phyloP scores from a whole-genome alignment of 2,888 invertebrate genomes.

The Nowickia ferox region DNA sequence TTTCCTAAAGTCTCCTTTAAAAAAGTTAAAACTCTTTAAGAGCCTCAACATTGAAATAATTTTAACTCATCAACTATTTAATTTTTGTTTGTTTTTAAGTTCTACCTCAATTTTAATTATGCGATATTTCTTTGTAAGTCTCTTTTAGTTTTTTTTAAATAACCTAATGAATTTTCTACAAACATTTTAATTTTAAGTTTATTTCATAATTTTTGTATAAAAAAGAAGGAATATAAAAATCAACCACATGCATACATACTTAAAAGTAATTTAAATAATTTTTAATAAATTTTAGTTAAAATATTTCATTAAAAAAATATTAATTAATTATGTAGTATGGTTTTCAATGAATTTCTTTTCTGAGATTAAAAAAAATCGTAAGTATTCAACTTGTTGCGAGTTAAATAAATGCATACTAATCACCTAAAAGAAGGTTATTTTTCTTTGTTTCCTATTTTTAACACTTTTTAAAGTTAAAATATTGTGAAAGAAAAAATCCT shows the following conservation, averaged over 20 bases:
- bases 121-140: constrained; percentile 57
- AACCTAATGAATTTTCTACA: constrained; percentile 2
- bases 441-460: too few relatives aligned
- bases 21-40: constrained; percentile 64
- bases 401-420: too few relatives aligned
- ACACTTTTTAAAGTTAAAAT: too few relatives aligned
- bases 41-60: constrained; percentile 10
- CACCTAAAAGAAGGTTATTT: too few relatives aligned
- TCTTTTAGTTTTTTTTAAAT: not conserved
- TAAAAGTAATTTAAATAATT: constrained; percentile 57
- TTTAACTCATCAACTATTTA: constrained; percentile 13
- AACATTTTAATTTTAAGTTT: constrained; percentile 34
- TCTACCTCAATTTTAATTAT: constrained; percentile 64
- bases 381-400: not conserved
- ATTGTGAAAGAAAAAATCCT: too few relatives aligned
- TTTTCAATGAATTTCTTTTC: not conserved
- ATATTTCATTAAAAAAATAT: constrained; percentile 60
- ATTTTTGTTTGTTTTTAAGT: constrained; percentile 39
- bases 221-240: constrained; percentile 26
- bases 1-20: constrained; percentile 26
- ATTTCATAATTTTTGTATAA: constrained; percentile 55
- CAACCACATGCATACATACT: constrained; percentile 22
- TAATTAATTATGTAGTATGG: not conserved
- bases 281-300: constrained; percentile 71
- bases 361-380: not conserved